These are phyloP conservation scores for Amazona finschi DNA, from an alignment of 2,797 vertebrate species.

Conservation along the genomic window DNA sequence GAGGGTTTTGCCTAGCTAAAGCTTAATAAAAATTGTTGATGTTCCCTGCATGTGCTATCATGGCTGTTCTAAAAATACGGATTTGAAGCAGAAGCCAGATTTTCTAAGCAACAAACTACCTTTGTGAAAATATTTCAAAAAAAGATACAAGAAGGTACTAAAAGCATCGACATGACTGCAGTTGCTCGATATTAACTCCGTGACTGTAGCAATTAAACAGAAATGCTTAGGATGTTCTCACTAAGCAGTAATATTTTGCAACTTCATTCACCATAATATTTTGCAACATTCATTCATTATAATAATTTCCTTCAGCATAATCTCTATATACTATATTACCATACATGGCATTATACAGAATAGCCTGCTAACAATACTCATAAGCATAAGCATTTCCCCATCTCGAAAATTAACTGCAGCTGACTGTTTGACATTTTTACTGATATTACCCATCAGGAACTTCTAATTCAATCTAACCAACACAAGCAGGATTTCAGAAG, in stretches of 20 bases:
- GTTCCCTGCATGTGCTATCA: not conserved
- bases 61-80: not conserved
- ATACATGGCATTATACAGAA: not conserved
- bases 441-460: not conserved
- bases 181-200: not conserved
- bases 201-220: not conserved
- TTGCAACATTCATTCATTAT: not conserved
- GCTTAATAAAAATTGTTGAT: constrained; percentile 6
- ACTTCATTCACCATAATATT: not conserved
- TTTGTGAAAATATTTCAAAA: not conserved
- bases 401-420: not conserved
- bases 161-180: not conserved
- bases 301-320: not conserved
- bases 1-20: not conserved
- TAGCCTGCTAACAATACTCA: not conserved
- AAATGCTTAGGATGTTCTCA: not conserved
- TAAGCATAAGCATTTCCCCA: not conserved
- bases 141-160: not conserved
- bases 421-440: not conserved
- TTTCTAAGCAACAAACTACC: not conserved
- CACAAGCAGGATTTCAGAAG: not conserved
- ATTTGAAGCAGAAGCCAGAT: not conserved
- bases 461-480: not conserved
- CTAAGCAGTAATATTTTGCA: not conserved
- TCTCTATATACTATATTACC: not conserved